Evolutionary conservation across 2,113 vertebrate species (phyloP).

Genomic region (Ageneiosus marmoratus): DNA sequence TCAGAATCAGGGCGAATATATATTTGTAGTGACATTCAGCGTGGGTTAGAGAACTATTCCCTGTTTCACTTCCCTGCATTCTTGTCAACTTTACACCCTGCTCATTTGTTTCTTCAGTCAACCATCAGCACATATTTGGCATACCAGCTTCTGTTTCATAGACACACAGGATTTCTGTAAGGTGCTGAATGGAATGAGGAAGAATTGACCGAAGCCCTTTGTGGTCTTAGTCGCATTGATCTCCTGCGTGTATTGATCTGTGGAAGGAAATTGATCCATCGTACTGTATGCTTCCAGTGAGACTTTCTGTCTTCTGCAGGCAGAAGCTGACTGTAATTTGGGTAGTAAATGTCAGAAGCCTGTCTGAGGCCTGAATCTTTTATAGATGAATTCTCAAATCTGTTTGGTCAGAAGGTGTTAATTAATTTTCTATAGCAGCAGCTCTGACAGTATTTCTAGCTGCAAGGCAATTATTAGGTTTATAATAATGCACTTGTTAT

Average conservation of each 20-base stretch:
- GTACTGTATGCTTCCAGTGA: background rate
- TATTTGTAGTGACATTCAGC: background rate
- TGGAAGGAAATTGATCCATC: slow-evolving; percentile 23
- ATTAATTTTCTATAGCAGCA: background rate
- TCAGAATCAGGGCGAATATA: background rate
- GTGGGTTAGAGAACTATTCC: background rate
- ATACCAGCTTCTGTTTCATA: slow-evolving; percentile 5
- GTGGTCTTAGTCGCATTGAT: slow-evolving; percentile 18
- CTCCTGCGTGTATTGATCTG: slow-evolving; percentile 34
- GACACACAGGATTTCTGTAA: background rate
- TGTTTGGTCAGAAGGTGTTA: background rate
- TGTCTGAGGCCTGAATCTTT: slow-evolving; percentile 8
- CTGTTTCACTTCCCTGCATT: slow-evolving; percentile 22
- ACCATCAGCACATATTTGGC: slow-evolving; percentile 22
- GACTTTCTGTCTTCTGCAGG: background rate
- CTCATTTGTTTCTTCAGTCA: slow-evolving; percentile 31
- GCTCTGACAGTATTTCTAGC: background rate
- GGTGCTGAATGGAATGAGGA: background rate
- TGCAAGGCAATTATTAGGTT: background rate
- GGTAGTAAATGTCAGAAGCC: slow-evolving; percentile 16
- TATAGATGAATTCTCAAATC: slow-evolving; percentile 6
- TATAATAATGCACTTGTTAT: background rate
- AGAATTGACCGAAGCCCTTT: background rate
- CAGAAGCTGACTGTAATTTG: background rate
- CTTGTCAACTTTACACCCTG: slow-evolving; percentile 15